Evolutionary conservation across 2,888 invertebrate species (phyloP), one percentile per base, ranked within the genome.

Genomic region (Punctoribates punctum): DNA sequence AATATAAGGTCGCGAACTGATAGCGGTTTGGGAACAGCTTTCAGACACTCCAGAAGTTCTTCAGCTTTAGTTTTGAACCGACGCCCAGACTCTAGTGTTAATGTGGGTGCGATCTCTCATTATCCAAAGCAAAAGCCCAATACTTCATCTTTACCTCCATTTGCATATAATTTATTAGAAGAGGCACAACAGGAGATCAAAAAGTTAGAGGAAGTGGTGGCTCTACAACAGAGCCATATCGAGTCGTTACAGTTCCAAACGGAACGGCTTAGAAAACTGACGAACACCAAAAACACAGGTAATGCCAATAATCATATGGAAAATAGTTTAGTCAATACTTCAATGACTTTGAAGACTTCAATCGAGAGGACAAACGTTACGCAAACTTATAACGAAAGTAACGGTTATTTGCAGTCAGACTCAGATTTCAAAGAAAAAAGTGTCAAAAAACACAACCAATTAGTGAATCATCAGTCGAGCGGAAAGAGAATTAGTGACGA

Each of bases 101-200:
- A 23, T 29, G 29, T 27, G n/a, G 29, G 29, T 34, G 62, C 54
- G 54, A n/a, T 20, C 20, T 20, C 54, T 23, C n/a, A 54, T 54
- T 54, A 62, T 15, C 25, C 60, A 15, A 38, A 23, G 23, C n/a
- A 46, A 13, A 70, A 20, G 29, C n/a, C 42, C 42, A 42, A 25
- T 29, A 65, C 23, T 34, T 65, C 65, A 34, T 65, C 65, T 65
- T 11, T 75, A 51, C 72, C 70, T 42, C 74, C 76, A 57, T 78
- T 77, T 77, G 80, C 78, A 20, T n/a, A 77, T 15, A 74, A 54
- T 20, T 77, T 80, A 25, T 67, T 80, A 46, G 76, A 79, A 74
- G 80, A 80, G 76, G 79, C 80, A n/a, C 75, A 79, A 65, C 77
- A 76, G 48, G 80, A 80, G 51, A 75, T 80, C 9, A 74, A 74